A percentile compares a stretch with the other conserved stretches of the same genome.
These are phyloP conservation scores for Parnassius mnemosyne DNA, from an alignment of 2,888 invertebrate genomes.

Conservation along the genomic window DNA sequence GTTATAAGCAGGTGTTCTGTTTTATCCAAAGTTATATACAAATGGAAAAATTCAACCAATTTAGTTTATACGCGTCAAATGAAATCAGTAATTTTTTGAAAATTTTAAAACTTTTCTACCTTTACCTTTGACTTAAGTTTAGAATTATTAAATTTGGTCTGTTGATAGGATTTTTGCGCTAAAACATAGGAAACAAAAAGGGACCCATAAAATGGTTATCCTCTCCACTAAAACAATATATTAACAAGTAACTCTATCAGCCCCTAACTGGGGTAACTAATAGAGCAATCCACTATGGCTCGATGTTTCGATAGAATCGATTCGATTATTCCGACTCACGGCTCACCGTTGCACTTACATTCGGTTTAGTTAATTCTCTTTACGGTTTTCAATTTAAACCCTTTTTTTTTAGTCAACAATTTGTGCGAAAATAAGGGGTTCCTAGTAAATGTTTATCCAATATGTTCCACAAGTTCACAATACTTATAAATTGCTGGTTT, in stretches of 20 bases:
- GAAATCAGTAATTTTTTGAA: too few species aligned
- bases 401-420: conserved; percentile 18
- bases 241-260: conserved; percentile 52
- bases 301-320: conserved; percentile 51
- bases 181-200: conserved; percentile 6
- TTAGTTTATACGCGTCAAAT: neutral
- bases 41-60: conserved; percentile 33
- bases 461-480: too few species aligned
- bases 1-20: conserved; percentile 35
- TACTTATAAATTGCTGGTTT: too few species aligned
- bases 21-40: conserved; percentile 7
- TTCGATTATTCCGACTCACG: conserved; percentile 62
- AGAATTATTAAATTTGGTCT: too few species aligned
- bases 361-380: conserved; percentile 34
- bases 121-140: too few species aligned
- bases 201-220: conserved; percentile 23
- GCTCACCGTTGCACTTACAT: conserved; percentile 36
- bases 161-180: neutral
- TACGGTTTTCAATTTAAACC: conserved; percentile 27
- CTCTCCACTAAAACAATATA: conserved; percentile 55
- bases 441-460: too few species aligned
- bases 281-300: conserved; percentile 61
- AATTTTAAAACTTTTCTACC: too few species aligned
- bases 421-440: neutral
- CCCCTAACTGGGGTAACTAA: conserved; percentile 62